Evolutionary conservation across 2,888 invertebrate genomes (phyloP), one percentile per base, ranked within the genome.

Genomic region (Plebejus argus): DNA sequence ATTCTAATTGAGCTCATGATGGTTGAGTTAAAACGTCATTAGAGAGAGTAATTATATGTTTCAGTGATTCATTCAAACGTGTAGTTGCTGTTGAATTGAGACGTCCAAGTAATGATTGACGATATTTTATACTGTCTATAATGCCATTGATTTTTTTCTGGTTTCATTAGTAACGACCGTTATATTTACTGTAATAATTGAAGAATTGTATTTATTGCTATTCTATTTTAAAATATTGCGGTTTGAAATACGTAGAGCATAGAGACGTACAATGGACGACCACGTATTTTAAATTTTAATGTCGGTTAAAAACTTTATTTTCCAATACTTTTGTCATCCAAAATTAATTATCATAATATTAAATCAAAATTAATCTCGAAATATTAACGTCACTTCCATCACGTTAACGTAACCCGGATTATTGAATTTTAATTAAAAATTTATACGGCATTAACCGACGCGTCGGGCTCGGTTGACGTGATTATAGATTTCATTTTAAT

Each of bases 1-100:
- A 88, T 89, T 86, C 85, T 85, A 81, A 81, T 84, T 82, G 82
- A 82, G 83, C 72, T 77, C 72, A 77, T 58, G 72, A 74, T 53
- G 45, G 72, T 39, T 20, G 74, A 74, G 74, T 53, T 53, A 53
- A 74, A 74, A 53, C 74, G 23, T 49, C 23, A 49, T 74, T 53
- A 74, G 74, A 28, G 53, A 74, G 74, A 74, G 74, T 74, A 74
- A 74, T 74, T 74, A 74, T 74, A 74, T 74, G 74, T 74, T 49
- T 74, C 53, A 49, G 74, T 74, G 53, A 74, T 53, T 28, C 53
- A 74, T 74, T 28, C 49, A 49, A 18, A 53, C 23, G 49, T 72
- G 20, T 28, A 74, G 53, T 74, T 28, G 28, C 15, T 71, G 10
- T 39, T 35, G 71, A 71, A 33, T 71, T 72, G 72, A 72, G 72